phyloP scores from a whole-genome alignment of 2,113 vertebrate genomes.

The Entomyzon cyanotis region DNA sequence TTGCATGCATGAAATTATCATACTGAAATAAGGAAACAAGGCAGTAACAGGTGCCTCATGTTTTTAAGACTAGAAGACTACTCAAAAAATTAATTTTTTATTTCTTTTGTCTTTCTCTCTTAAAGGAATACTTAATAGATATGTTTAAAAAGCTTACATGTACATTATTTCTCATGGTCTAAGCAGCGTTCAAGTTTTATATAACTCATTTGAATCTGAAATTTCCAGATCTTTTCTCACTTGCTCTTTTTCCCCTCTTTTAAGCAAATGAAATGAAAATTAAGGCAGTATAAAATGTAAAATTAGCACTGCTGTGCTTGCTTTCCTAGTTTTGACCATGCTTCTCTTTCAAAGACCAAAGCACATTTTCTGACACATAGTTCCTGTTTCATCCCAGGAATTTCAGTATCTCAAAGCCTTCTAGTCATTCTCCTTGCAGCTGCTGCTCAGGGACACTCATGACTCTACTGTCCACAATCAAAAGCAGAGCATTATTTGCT shows the following conservation, averaged over 20 bases:
- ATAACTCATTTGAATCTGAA: background rate
- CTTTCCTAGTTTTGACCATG: background rate
- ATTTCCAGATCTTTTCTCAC: background rate
- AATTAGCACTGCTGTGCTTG: background rate
- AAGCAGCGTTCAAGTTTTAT: background rate
- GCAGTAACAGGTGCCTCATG: background rate
- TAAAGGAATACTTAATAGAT: background rate
- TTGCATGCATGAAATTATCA: background rate
- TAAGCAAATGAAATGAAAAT: background rate
- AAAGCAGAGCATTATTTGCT: background rate
- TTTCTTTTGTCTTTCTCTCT: background rate
- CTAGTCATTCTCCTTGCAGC: background rate
- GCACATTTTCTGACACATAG: background rate
- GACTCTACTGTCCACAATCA: background rate
- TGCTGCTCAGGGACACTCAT: background rate
- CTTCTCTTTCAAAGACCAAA: background rate
- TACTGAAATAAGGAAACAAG: background rate
- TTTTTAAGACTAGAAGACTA: background rate
- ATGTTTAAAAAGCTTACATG: background rate
- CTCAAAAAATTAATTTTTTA: background rate
- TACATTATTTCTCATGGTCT: background rate
- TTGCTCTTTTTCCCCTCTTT: background rate
- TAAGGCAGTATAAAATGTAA: background rate
- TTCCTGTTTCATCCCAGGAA: background rate
- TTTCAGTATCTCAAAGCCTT: background rate